These are phyloP conservation scores for Sinocyclocheilus anophthalmus DNA, from an alignment of 2,113 vertebrate genomes.

Conservation along the genomic window DNA sequence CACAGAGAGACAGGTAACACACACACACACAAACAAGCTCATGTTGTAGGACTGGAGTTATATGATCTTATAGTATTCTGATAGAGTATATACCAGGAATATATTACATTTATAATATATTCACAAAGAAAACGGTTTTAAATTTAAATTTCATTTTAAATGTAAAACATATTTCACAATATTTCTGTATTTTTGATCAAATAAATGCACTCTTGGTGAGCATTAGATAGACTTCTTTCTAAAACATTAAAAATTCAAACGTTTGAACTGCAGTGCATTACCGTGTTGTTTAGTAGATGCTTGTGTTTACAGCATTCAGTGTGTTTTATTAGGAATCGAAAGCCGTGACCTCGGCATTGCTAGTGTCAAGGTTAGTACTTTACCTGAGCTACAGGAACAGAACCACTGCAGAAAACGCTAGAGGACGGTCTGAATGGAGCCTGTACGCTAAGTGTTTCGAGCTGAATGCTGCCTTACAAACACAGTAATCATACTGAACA, in stretches of 20 bases:
- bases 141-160: not conserved
- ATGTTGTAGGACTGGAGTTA: too few relatives aligned
- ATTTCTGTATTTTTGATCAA: not conserved
- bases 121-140: not conserved
- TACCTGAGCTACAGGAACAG: not conserved
- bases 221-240: too few relatives aligned
- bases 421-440: too few relatives aligned
- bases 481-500: not conserved
- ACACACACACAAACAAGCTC: not conserved
- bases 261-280: not conserved
- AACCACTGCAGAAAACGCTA: too few relatives aligned
- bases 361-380: not conserved
- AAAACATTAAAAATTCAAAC: not conserved
- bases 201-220: not conserved
- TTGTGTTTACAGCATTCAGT: not conserved
- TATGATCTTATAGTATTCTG: too few relatives aligned
- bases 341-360: not conserved
- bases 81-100: too few relatives aligned
- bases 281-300: not conserved
- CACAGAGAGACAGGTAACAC: slow-evolving; percentile 80
- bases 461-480: not conserved
- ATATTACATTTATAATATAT: not conserved
- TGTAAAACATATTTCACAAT: not conserved
- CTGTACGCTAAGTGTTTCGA: not conserved
- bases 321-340: not conserved